phyloP scores from a whole-genome alignment of 2,797 vertebrate genomes.

The Premnoplex brunnescens region DNA sequence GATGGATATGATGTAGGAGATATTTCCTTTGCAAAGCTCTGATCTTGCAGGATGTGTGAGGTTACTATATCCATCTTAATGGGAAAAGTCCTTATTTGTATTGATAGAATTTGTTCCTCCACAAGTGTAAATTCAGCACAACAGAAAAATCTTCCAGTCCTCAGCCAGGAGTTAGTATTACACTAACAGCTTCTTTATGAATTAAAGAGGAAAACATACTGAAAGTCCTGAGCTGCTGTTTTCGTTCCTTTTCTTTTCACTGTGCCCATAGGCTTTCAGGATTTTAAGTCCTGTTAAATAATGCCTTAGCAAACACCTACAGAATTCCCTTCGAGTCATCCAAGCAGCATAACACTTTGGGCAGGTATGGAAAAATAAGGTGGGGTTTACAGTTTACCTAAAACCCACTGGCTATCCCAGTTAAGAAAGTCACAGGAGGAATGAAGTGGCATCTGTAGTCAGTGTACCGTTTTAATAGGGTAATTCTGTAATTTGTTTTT shows the following conservation, averaged over 20 bases:
- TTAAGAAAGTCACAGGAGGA: not conserved
- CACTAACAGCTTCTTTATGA: not conserved
- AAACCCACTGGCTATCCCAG: not conserved
- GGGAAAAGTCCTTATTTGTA: not conserved
- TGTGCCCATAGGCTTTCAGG: not conserved
- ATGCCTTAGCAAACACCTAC: not conserved
- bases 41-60: not conserved
- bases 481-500: conserved; percentile 26
- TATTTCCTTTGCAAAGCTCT: not conserved
- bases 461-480: not conserved
- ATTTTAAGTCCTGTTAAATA: not conserved
- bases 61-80: not conserved
- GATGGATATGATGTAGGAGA: not conserved
- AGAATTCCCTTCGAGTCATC: not conserved
- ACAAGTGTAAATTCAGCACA: not conserved
- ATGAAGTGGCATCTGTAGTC: not conserved
- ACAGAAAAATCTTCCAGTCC: not conserved
- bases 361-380: not conserved
- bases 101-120: not conserved
- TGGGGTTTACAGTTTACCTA: not conserved
- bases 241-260: not conserved
- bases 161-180: not conserved
- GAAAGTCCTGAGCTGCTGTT: not conserved
- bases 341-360: not conserved
- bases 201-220: not conserved